phyloP scores from a whole-genome alignment of 1,140 invertebrate genomes.

The Orius insidiosus region DNA sequence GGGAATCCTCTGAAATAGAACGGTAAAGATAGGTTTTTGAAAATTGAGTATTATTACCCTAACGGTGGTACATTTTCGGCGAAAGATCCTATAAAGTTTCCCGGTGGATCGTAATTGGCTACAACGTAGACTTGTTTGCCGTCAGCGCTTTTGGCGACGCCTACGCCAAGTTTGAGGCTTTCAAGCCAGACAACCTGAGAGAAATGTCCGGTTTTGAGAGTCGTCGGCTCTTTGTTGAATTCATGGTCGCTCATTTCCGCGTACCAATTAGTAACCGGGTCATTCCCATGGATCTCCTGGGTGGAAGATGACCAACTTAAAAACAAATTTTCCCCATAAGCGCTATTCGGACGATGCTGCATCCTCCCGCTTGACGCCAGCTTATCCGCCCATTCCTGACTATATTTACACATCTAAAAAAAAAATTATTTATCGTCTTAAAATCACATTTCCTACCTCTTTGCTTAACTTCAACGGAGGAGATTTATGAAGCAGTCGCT shows the following conservation, averaged over 20 bases:
- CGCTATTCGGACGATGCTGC: slow-evolving; percentile 52
- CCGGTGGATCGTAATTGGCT: slow-evolving; percentile 69
- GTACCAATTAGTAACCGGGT: slow-evolving; percentile 61
- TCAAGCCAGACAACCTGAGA: slow-evolving; percentile 40
- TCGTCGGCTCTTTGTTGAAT: slow-evolving; percentile 46
- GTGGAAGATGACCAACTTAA: slow-evolving; percentile 54
- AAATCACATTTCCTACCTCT: slow-evolving; percentile 32
- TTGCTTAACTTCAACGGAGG: slow-evolving; percentile 46
- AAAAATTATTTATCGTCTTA: slow-evolving; percentile 4
- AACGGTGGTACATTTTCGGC: slow-evolving; percentile 43
- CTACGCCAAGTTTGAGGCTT: slow-evolving; percentile 56
- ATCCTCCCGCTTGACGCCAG: slow-evolving; percentile 46
- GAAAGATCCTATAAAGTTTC: slow-evolving; percentile 44
- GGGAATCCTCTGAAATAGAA: slow-evolving; percentile 5
- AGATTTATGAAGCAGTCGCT: slow-evolving; percentile 49
- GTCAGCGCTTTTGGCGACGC: slow-evolving; percentile 39
- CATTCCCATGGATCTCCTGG: slow-evolving; percentile 41
- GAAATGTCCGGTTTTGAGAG: slow-evolving; percentile 35
- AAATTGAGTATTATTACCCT: slow-evolving; percentile 13
- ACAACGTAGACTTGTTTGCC: slow-evolving; percentile 63
- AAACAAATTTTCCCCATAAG: slow-evolving; percentile 71
- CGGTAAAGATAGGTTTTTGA: not conserved
- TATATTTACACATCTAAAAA: slow-evolving; percentile 42
- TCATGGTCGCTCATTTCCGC: slow-evolving; percentile 36
- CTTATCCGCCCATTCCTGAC: slow-evolving; percentile 68